phyloP scores from a whole-genome alignment of 2,888 invertebrate species.

The Andrena bicolor region DNA sequence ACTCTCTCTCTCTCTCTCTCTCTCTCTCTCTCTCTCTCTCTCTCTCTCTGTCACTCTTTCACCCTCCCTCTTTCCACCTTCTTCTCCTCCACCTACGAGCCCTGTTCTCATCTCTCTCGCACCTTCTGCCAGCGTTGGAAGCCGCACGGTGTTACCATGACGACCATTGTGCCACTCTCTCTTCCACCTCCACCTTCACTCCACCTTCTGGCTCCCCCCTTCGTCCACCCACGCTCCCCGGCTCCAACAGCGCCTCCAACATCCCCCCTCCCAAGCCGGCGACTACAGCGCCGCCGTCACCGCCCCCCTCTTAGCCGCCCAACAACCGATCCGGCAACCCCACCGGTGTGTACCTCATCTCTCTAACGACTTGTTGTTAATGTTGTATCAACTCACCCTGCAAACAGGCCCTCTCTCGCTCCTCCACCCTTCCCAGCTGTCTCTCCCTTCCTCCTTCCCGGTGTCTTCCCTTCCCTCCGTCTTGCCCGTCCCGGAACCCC shows the following conservation, averaged over 20 bases:
- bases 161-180: slow-evolving; percentile 81
- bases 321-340: slow-evolving; percentile 67
- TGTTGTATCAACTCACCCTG: slow-evolving; percentile 81
- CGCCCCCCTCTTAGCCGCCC: slow-evolving; percentile 57
- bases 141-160: slow-evolving; percentile 81
- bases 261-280: slow-evolving; percentile 38
- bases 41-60: slow-evolving; percentile 48
- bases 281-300: slow-evolving; percentile 56
- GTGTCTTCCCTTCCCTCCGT: slow-evolving; percentile 8
- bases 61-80: slow-evolving; percentile 34
- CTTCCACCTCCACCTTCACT: slow-evolving; percentile 72
- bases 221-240: slow-evolving; percentile 48
- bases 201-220: slow-evolving; percentile 54
- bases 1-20: slow-evolving; percentile 39
- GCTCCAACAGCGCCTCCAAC: slow-evolving; percentile 63
- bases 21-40: slow-evolving; percentile 49
- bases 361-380: slow-evolving; percentile 83
- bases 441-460: background rate
- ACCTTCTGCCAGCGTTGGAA: slow-evolving; percentile 47
- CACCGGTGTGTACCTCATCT: slow-evolving; percentile 77
- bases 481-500: background rate
- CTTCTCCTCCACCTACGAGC: slow-evolving; percentile 47
- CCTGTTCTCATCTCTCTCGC: slow-evolving; percentile 48
- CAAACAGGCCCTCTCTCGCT: slow-evolving; percentile 73
- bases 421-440: background rate